Conservation (phyloP, 2,888 invertebrate genomes). For the Syritta pipiens region DNA sequence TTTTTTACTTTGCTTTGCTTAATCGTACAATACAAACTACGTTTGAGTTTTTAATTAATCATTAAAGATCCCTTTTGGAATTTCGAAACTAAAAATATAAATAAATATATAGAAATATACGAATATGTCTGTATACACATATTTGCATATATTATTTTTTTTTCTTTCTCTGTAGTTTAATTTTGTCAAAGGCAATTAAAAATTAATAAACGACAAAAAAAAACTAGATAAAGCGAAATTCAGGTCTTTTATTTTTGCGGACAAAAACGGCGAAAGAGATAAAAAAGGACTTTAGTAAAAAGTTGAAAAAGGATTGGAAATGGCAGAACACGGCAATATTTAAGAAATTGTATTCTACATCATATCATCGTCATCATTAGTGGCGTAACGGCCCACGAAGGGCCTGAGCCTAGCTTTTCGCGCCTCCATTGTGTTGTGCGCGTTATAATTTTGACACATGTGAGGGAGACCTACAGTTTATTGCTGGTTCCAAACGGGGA, state of each 20-base stretch:
- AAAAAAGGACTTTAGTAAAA: too few relatives aligned
- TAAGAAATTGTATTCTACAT: too few relatives aligned
- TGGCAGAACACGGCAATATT: too few relatives aligned
- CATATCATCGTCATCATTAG: too few relatives aligned
- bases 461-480: too few relatives aligned
- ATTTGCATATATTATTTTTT: slow-evolving; percentile 10
- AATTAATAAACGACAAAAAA: slow-evolving; percentile 42
- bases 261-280: not conserved
- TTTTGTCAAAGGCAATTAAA: slow-evolving; percentile 63
- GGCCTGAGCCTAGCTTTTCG: too few relatives aligned
- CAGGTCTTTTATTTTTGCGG: not conserved
- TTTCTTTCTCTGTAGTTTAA: slow-evolving; percentile 30
- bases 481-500: too few relatives aligned
- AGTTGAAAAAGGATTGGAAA: too few relatives aligned
- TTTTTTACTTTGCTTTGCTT: slow-evolving; percentile 29
- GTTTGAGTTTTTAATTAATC: slow-evolving; percentile 35
- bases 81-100: slow-evolving; percentile 29
- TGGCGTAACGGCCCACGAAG: too few relatives aligned
- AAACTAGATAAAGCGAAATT: not conserved
- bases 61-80: slow-evolving; percentile 19
- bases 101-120: not conserved
- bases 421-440: too few relatives aligned
- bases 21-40: slow-evolving; percentile 18
- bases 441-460: too few relatives aligned
- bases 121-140: not conserved